Percentiles rank a stretch among this genome's conserved stretches.
Conservation (phyloP, 2,888 invertebrate species). For the Zygothrica quintamaculata region DNA sequence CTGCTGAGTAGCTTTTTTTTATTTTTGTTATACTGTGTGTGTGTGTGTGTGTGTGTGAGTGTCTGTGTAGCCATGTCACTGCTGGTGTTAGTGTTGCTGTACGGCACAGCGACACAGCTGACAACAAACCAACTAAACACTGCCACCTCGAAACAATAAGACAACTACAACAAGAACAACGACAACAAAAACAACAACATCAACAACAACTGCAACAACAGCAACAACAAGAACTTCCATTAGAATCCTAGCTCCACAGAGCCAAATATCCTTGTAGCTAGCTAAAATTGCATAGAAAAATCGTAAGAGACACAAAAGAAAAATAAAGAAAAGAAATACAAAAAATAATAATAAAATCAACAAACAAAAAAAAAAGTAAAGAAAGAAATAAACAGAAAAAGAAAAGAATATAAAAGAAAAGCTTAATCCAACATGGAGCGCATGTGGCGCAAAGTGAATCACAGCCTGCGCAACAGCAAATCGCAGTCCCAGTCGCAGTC, state of each 20-base stretch:
- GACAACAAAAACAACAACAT: conserved; percentile 34
- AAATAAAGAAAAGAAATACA: not conserved
- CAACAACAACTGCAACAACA: conserved; percentile 19
- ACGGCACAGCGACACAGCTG: conserved; percentile 35
- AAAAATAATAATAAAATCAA: too few relatives aligned
- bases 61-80: conserved; percentile 39
- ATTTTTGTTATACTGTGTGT: conserved; percentile 15
- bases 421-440: conserved; percentile 79
- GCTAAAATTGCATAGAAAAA: conserved; percentile 42
- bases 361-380: conserved; percentile 11
- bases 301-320: conserved; percentile 2
- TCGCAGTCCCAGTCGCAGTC: conserved; percentile 47
- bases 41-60: conserved; percentile 28
- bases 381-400: not conserved
- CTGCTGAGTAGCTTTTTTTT: conserved; percentile 70
- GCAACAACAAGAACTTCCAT: conserved; percentile 26
- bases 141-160: conserved; percentile 62
- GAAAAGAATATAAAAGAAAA: conserved; percentile 1
- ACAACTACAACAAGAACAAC: conserved; percentile 38
- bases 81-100: conserved; percentile 27
- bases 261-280: conserved; percentile 37
- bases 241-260: conserved; percentile 27
- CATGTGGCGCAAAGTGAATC: conserved; percentile 85
- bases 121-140: conserved; percentile 48
- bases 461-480: conserved; percentile 82